Percentiles rank a stretch among this genome's conserved stretches.
phyloP scores from a whole-genome alignment of 2,888 invertebrate genomes.

The Myopa testacea region DNA sequence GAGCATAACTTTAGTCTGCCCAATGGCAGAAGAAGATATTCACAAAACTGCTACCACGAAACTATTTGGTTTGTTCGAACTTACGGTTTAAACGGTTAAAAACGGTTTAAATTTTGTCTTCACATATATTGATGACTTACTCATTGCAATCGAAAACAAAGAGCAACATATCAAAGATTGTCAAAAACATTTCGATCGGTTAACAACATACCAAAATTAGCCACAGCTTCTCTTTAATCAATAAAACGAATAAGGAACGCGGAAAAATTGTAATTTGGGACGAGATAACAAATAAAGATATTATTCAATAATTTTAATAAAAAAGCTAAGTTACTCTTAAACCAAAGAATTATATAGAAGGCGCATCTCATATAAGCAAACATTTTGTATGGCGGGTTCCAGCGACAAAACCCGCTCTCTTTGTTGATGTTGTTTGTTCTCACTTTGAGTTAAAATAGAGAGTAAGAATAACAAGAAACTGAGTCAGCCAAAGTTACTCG shows the following conservation, averaged over 20 bases:
- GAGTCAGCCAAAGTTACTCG: too few relatives aligned
- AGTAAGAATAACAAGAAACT: too few relatives aligned
- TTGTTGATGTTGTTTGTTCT: too few relatives aligned
- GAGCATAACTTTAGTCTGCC: slow-evolving; percentile 35
- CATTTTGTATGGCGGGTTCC: too few relatives aligned
- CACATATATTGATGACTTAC: slow-evolving; percentile 30
- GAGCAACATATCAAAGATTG: slow-evolving; percentile 3
- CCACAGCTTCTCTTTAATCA: background rate
- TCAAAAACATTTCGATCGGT: too few relatives aligned
- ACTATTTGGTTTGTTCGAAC: slow-evolving; percentile 28
- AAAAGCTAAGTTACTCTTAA: background rate
- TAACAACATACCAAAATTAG: too few relatives aligned
- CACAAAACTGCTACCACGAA: slow-evolving; percentile 31
- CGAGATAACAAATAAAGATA: background rate
- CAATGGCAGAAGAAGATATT: slow-evolving; percentile 34
- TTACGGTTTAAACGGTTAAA: too few relatives aligned
- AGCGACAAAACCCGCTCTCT: too few relatives aligned
- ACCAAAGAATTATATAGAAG: background rate
- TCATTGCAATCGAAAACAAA: slow-evolving; percentile 14
- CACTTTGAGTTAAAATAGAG: too few relatives aligned
- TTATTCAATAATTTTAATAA: background rate
- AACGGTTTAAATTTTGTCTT: slow-evolving; percentile 36
- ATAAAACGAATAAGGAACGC: background rate
- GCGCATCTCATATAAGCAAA: too few relatives aligned
- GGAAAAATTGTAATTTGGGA: background rate